Evolutionary conservation across 2,888 invertebrate species (phyloP).

Genomic region (Sipha maydis): DNA sequence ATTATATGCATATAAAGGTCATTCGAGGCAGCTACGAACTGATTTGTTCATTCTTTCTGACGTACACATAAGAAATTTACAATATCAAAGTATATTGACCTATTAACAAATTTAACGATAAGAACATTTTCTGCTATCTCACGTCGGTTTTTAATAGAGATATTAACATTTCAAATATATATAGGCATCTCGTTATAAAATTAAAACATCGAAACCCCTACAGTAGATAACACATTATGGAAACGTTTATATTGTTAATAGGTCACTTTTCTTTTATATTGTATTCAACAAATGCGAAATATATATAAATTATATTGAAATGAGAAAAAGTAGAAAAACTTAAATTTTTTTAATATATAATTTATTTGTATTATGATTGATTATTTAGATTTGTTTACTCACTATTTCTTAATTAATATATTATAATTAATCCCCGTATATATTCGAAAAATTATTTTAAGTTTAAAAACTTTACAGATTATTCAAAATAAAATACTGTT

Average conservation of each 20-base stretch:
- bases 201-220: neutral
- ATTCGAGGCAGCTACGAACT: neutral
- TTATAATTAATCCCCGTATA: neutral
- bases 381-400: too few relatives aligned
- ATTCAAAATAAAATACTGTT: neutral
- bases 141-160: neutral
- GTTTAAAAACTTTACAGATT: neutral
- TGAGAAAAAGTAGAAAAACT: too few relatives aligned
- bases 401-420: too few relatives aligned
- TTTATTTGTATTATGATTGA: neutral
- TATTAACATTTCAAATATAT: neutral
- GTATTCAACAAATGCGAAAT: neutral
- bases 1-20: neutral
- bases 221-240: neutral
- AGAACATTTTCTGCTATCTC: neutral
- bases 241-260: neutral
- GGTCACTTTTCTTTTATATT: neutral
- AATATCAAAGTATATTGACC: neutral
- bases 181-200: neutral
- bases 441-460: neutral
- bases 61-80: neutral
- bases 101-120: neutral
- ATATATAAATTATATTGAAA: too few relatives aligned
- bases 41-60: neutral
- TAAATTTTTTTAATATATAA: neutral